Evolutionary conservation across 1,140 invertebrate species (phyloP).

Genomic region (Drosophila melanica): DNA sequence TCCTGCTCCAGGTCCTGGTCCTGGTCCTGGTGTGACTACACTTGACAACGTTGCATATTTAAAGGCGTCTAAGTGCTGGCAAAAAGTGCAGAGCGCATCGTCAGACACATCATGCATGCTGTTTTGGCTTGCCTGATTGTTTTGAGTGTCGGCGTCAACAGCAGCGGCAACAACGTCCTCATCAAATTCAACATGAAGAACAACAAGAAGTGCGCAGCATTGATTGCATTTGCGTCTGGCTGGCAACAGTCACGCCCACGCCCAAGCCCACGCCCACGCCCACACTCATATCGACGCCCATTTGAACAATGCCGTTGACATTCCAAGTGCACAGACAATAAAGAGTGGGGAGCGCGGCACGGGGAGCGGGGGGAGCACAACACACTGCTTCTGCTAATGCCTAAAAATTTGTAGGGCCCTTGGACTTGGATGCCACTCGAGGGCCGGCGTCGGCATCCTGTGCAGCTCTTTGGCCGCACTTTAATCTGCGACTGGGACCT

Average conservation of each 20-base stretch:
- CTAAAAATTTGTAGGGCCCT: constrained; percentile 67
- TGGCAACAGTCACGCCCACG: constrained; percentile 26
- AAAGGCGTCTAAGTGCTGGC: constrained; percentile 75
- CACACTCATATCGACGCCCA: not conserved
- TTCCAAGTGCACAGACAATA: constrained; percentile 53
- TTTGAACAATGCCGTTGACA: constrained; percentile 67
- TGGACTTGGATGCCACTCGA: constrained; percentile 65
- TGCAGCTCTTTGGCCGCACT: constrained; percentile 19
- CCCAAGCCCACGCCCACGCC: constrained; percentile 1
- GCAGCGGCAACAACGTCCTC: constrained; percentile 8
- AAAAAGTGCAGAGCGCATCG: constrained; percentile 59
- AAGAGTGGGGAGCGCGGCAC: no score
- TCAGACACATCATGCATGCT: constrained; percentile 77
- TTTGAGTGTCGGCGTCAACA: constrained; percentile 58
- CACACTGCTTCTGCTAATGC: constrained; percentile 67
- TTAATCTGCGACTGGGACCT: constrained; percentile 1
- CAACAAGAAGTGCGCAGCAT: constrained; percentile 53
- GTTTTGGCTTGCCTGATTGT: constrained; percentile 73
- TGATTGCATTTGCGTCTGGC: constrained; percentile 74
- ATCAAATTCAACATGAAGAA: constrained; percentile 27
- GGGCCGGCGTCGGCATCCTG: constrained; percentile 40
- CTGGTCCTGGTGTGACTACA: constrained; percentile 19
- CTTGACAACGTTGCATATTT: constrained; percentile 72
- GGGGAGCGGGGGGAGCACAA: not conserved
- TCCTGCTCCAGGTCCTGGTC: no score